Evolutionary conservation across 2,888 invertebrate species (phyloP).

Genomic region (Dysmachus trigonus): DNA sequence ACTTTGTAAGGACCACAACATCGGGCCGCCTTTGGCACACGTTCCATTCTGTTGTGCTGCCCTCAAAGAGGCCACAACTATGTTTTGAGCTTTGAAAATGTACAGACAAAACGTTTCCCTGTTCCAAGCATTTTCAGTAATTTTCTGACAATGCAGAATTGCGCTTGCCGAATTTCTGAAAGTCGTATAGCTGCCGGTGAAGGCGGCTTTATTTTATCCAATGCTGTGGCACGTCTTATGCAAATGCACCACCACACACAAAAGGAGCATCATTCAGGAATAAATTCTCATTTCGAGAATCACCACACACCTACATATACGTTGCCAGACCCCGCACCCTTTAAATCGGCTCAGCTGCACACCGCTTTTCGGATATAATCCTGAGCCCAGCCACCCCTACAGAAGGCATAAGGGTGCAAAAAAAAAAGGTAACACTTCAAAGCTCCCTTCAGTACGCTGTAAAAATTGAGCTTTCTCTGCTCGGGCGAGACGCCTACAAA

Average conservation of each 20-base stretch:
- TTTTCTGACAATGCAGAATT: constrained; percentile 33
- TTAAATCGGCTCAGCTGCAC: background rate
- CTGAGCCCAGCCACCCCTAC: background rate
- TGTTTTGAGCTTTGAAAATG: constrained; percentile 26
- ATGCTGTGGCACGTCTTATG: constrained; percentile 29
- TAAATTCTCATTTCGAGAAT: constrained; percentile 15
- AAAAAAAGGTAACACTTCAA: background rate
- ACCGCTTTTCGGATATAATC: background rate
- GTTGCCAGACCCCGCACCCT: background rate
- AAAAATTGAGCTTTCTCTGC: background rate
- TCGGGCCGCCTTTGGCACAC: background rate
- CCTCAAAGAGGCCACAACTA: constrained; percentile 31
- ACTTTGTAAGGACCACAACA: constrained; percentile 19
- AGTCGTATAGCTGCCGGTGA: constrained; percentile 23
- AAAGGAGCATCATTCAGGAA: background rate
- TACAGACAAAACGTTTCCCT: background rate
- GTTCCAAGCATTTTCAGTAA: constrained; percentile 3
- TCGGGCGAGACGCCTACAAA: constrained; percentile 1
- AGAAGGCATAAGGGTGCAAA: background rate
- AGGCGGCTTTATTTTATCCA: constrained; percentile 24
- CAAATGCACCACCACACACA: background rate
- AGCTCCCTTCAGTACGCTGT: background rate
- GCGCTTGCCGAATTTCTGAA: constrained; percentile 7
- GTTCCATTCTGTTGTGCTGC: constrained; percentile 5
- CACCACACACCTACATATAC: constrained; percentile 11